phyloP scores from a whole-genome alignment of 2,113 vertebrate genomes.

The Pelusios castaneus region DNA sequence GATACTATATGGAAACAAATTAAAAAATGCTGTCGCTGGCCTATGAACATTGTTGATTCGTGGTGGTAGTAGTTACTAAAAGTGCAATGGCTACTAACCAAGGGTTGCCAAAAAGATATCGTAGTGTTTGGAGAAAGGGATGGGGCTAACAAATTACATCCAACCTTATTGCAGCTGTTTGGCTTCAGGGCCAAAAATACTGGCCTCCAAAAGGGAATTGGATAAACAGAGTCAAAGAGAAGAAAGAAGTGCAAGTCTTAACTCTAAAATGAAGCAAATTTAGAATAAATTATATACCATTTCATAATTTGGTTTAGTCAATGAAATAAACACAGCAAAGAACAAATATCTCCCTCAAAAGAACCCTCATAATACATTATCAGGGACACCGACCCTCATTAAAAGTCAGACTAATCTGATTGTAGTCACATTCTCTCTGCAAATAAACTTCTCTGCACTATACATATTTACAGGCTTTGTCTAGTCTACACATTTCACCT shows the following conservation, averaged over 20 bases:
- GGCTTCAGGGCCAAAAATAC: neutral
- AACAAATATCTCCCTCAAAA: neutral
- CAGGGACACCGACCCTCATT: neutral
- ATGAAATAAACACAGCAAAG: constrained; percentile 24
- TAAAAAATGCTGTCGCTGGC: neutral
- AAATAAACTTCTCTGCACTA: neutral
- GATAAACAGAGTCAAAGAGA: neutral
- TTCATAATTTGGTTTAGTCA: constrained; percentile 42
- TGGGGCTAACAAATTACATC: neutral
- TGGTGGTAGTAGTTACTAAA: neutral
- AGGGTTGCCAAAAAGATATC: neutral
- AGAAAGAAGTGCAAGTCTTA: neutral
- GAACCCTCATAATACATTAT: neutral
- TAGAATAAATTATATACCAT: constrained; percentile 1
- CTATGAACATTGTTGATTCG: constrained; percentile 4
- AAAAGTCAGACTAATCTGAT: neutral
- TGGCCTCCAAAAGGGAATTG: neutral
- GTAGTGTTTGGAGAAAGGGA: constrained; percentile 45
- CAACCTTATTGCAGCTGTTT: neutral
- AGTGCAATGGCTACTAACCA: neutral
- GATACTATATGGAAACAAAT: neutral
- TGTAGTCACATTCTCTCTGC: neutral
- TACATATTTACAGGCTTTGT: neutral
- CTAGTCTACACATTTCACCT: neutral
- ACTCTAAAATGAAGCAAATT: neutral